Evolutionary conservation across 2,888 invertebrate genomes (phyloP).

Genomic region (Eumacrocentrus americanus): DNA sequence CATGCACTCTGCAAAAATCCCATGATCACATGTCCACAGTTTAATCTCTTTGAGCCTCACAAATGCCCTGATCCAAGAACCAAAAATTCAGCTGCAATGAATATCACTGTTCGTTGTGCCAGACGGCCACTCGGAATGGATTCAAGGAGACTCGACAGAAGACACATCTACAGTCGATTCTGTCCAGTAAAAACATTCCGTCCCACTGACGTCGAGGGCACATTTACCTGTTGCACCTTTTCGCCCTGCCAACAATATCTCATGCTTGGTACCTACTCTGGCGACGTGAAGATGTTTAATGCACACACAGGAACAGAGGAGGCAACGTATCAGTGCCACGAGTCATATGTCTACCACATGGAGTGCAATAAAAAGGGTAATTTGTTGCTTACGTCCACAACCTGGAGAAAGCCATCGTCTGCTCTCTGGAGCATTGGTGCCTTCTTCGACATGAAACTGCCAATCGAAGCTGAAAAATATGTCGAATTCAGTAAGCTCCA

Average conservation of each 20-base stretch:
- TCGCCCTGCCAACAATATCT: slow-evolving; percentile 69
- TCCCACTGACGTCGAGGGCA: slow-evolving; percentile 73
- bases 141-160: slow-evolving; percentile 74
- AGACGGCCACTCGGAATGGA: slow-evolving; percentile 62
- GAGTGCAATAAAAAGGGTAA: slow-evolving; percentile 73
- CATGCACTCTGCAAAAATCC: slow-evolving; percentile 98
- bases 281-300: slow-evolving; percentile 89
- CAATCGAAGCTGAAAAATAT: slow-evolving; percentile 84
- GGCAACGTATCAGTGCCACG: slow-evolving; percentile 80
- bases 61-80: slow-evolving; percentile 91
- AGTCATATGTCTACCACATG: slow-evolving; percentile 84
- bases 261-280: slow-evolving; percentile 89
- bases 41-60: slow-evolving; percentile 92
- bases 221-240: slow-evolving; percentile 78
- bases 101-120: slow-evolving; percentile 68
- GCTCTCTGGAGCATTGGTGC: slow-evolving; percentile 75
- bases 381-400: slow-evolving; percentile 83
- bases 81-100: slow-evolving; percentile 70
- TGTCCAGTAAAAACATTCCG: slow-evolving; percentile 77
- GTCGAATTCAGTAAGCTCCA: slow-evolving; percentile 91
- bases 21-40: slow-evolving; percentile 96
- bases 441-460: slow-evolving; percentile 59
- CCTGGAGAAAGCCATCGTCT: slow-evolving; percentile 84
- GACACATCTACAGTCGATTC: slow-evolving; percentile 83
- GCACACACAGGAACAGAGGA: slow-evolving; percentile 83